Base-by-base conservation (phyloP, 1,140 invertebrate genomes). In the Ooceraea biroi region DNA sequence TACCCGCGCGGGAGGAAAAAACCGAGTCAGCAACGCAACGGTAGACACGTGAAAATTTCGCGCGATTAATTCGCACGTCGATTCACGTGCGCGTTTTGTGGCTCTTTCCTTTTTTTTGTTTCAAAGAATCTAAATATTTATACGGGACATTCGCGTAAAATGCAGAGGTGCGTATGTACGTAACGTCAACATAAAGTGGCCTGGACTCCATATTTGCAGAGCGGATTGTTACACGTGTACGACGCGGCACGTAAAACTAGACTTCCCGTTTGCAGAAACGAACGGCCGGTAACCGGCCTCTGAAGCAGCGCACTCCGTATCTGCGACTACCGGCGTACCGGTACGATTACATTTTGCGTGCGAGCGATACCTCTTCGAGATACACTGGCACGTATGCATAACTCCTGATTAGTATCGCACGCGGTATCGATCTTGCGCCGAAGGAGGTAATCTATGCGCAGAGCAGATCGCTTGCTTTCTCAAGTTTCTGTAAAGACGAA, bases 211-310 rank as follows among this genome's bases (percentile, higher is more conserved):
- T 80, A 69, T 69, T 58, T 71, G 50, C 36, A 27, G 65, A 41
- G 50, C 76, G 41, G 22, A 80, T 30, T 71, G 65, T 80, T 69
- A 69, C 76, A 80, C 46, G 71, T 60, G 52, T 69, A 52, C 48
- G 84, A 82, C 80, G 65, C 73, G 66, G 63, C 71, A 66, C 76
- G 76, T 68, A 83, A 84, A 63, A 68, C 82, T 78, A 74, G 68
- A 84, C 85, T 72, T 72, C 63, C 85, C 78, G 69, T 84, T 86
- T 84, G 72, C 80, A 63, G 50, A 84, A 80, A 65, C 68, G 55
- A 36, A 66, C 82, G 41, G 69, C 63, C 68, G 71, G 65, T 84
- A 36, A 7, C 80, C 82, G 78, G 58, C 72, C 65, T 74, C 65
- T 69, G 27, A 82, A 84, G 41, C 83, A 66, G 12, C 36, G 50